These are phyloP conservation scores for Gallinago nigripennis DNA, from an alignment of 2,797 vertebrate genomes.

Conservation along the genomic window DNA sequence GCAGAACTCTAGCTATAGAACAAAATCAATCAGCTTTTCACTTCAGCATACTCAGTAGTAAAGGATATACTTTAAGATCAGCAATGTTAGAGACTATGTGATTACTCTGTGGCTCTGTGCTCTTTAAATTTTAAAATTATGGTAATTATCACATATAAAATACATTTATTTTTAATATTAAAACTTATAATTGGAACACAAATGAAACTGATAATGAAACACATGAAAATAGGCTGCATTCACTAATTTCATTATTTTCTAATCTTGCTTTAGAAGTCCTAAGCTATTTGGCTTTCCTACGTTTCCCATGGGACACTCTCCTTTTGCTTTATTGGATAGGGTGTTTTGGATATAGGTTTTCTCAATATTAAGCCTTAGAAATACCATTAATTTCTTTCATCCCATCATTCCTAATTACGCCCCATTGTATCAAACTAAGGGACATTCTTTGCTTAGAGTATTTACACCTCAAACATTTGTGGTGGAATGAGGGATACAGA, in stretches of 20 bases:
- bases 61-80: not conserved
- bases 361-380: not conserved
- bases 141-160: not conserved
- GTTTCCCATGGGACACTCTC: not conserved
- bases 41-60: not conserved
- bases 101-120: not conserved
- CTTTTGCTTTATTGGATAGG: not conserved
- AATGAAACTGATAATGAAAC: not conserved
- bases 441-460: not conserved
- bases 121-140: not conserved
- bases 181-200: not conserved
- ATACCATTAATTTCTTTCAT: not conserved
- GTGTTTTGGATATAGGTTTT: not conserved
- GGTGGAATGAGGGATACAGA: not conserved
- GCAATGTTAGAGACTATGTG: not conserved
- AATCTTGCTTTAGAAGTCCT: not conserved
- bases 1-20: not conserved
- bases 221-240: not conserved
- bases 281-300: not conserved
- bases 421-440: not conserved
- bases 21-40: constrained; percentile 16
- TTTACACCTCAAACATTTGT: not conserved
- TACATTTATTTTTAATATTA: not conserved
- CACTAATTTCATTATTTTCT: not conserved
- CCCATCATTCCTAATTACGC: not conserved